These are phyloP conservation scores for Phainopepla nitens DNA, from an alignment of 2,113 vertebrate genomes.

Conservation along the genomic window DNA sequence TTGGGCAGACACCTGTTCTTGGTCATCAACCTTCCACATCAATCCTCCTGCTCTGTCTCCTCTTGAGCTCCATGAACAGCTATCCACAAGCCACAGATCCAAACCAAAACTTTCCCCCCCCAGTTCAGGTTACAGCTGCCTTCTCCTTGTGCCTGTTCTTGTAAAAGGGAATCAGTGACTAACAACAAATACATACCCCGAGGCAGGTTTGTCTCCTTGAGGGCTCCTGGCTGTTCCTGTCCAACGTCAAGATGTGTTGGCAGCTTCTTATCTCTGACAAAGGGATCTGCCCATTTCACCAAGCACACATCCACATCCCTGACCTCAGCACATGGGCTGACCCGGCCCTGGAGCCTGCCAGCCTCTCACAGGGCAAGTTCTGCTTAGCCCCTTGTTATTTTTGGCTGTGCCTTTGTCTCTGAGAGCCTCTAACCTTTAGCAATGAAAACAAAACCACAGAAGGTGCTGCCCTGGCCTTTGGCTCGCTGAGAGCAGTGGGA, in stretches of 20 bases:
- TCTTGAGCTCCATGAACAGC: neutral
- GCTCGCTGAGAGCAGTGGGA: neutral
- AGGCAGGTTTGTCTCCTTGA: neutral
- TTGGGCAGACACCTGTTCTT: neutral
- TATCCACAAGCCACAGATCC: neutral
- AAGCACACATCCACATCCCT: neutral
- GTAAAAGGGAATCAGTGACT: neutral
- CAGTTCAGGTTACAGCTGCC: neutral
- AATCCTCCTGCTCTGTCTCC: neutral
- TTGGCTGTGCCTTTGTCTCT: conserved; percentile 26
- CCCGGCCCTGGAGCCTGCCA: rapidly evolving
- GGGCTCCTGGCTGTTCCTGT: neutral
- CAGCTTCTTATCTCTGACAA: neutral
- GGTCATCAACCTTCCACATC: neutral
- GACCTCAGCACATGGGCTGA: neutral
- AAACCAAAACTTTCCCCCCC: neutral
- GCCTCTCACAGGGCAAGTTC: neutral
- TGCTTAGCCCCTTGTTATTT: neutral
- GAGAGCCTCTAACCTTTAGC: conserved; percentile 21
- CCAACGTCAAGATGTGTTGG: neutral
- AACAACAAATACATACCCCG: neutral
- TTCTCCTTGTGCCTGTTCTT: neutral
- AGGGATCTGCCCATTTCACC: rapidly evolving
- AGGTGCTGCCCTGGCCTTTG: neutral
- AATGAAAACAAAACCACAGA: conserved; percentile 8